These are phyloP conservation scores for Sphecodes monilicornis DNA, from an alignment of 2,888 invertebrate species.

Conservation along the genomic window DNA sequence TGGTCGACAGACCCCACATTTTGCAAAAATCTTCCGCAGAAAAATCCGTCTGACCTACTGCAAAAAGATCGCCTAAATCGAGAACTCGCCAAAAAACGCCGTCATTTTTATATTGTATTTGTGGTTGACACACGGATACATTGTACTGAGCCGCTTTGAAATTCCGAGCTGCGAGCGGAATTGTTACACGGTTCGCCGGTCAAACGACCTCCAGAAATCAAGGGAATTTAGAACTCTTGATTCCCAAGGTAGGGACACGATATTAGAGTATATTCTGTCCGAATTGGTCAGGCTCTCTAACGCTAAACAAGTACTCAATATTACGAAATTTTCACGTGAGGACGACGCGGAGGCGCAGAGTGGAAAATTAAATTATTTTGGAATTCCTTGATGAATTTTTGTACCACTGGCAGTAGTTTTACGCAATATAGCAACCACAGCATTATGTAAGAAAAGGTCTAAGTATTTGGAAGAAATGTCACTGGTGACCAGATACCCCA, in stretches of 20 bases:
- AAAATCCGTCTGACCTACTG: background rate
- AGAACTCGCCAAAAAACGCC: background rate
- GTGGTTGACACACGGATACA: background rate
- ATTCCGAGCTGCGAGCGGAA: background rate
- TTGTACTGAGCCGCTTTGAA: constrained; percentile 7
- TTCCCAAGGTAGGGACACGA: background rate
- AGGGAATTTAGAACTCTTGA: constrained; percentile 3
- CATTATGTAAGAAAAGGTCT: no score
- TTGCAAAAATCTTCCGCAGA: background rate
- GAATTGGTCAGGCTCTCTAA: background rate
- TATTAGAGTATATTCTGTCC: background rate
- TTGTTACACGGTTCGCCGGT: constrained; percentile 11
- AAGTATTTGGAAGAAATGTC: no score
- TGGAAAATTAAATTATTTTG: no score
- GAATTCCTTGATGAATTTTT: no score
- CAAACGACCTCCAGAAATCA: constrained; percentile 10
- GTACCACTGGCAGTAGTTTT: no score
- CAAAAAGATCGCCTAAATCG: background rate
- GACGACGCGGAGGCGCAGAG: no score
- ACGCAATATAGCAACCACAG: no score
- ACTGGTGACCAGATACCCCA: no score
- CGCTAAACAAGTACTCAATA: background rate
- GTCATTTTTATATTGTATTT: background rate
- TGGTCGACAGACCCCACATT: background rate
- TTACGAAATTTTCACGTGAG: background rate